These are phyloP conservation scores for Spinus pinus DNA, from an alignment of 2,797 vertebrate species.

Conservation along the genomic window DNA sequence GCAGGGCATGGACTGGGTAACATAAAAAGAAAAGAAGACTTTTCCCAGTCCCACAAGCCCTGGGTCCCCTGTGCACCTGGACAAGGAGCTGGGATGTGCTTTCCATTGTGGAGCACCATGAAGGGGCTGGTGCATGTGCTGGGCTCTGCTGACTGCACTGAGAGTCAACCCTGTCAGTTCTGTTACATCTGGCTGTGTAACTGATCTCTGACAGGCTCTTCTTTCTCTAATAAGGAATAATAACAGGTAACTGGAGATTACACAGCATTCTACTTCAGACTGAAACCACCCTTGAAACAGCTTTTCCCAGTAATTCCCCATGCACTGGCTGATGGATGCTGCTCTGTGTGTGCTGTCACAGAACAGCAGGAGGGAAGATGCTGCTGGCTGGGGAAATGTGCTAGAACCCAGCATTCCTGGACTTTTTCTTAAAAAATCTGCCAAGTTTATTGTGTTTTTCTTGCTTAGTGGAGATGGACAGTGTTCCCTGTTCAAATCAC, in stretches of 20 bases:
- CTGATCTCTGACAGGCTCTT: background rate
- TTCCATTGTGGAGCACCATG: rapidly evolving
- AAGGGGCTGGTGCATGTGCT: rapidly evolving
- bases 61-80: rapidly evolving
- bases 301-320: background rate
- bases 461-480: background rate
- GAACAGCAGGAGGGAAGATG: background rate
- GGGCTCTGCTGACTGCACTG: background rate
- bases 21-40: rapidly evolving
- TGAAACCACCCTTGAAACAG: background rate
- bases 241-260: background rate
- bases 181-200: rapidly evolving
- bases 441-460: background rate
- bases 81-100: background rate
- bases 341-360: background rate
- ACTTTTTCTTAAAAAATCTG: background rate
- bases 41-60: background rate
- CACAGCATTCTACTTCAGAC: background rate
- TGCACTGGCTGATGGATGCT: rapidly evolving
- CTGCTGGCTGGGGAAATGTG: background rate
- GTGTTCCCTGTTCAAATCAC: background rate
- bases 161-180: background rate
- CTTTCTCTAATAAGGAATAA: background rate
- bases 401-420: background rate
- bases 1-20: background rate